These are phyloP conservation scores for Hiodon alosoides DNA, from an alignment of 2,113 vertebrate genomes.

Conservation along the genomic window DNA sequence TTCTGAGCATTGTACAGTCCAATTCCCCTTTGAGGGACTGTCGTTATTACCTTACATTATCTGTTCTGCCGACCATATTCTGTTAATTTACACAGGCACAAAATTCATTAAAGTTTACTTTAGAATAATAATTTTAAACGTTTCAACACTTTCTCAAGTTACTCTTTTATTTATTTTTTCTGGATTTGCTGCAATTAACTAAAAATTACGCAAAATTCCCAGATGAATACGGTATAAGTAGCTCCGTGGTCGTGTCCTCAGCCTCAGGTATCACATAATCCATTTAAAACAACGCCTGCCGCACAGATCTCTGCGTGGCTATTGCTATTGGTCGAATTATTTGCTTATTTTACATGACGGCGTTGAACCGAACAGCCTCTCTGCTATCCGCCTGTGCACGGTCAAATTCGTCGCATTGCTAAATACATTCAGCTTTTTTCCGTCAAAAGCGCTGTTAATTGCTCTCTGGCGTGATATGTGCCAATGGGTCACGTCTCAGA, in stretches of 20 bases:
- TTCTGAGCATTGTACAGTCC: too few relatives aligned
- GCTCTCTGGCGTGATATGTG: slow-evolving; percentile 22
- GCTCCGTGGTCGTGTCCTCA: background rate
- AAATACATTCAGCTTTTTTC: slow-evolving; percentile 6
- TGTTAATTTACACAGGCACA: too few relatives aligned
- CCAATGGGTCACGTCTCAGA: background rate
- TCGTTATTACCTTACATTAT: too few relatives aligned
- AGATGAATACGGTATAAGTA: too few relatives aligned
- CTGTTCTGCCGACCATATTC: too few relatives aligned
- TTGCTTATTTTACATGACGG: background rate
- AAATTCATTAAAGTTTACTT: too few relatives aligned
- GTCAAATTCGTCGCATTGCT: slow-evolving; percentile 37
- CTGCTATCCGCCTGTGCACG: background rate
- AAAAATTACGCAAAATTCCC: too few relatives aligned
- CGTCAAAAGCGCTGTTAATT: slow-evolving; percentile 27
- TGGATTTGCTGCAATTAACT: too few relatives aligned
- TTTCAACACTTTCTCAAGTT: too few relatives aligned
- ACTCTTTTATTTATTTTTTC: too few relatives aligned
- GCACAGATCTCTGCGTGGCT: background rate
- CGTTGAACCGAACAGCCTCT: background rate
- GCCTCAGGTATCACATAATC: background rate
- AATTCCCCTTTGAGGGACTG: too few relatives aligned
- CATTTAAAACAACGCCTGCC: background rate
- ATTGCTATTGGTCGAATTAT: background rate
- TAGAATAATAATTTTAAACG: too few relatives aligned